These are phyloP conservation scores for Bedellia somnulentella DNA, from an alignment of 2,888 invertebrate species.

Conservation along the genomic window DNA sequence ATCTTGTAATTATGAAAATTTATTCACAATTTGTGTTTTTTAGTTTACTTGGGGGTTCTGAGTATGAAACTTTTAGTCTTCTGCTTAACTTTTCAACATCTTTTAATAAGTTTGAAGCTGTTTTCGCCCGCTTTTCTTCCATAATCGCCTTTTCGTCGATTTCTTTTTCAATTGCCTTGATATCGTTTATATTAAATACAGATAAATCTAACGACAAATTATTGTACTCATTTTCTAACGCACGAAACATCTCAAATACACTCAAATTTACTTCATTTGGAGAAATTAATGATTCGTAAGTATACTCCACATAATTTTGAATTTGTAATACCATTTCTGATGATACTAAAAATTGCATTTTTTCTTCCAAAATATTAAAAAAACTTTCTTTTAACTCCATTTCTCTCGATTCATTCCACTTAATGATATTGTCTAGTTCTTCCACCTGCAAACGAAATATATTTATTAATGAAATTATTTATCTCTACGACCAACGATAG, in stretches of 20 bases:
- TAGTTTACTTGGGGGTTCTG: conserved; percentile 29
- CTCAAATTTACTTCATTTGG: conserved; percentile 63
- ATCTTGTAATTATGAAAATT: too few species aligned
- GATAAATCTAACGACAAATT: conserved; percentile 39
- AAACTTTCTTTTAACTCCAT: conserved; percentile 35
- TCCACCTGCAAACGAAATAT: conserved; percentile 22
- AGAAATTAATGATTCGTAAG: conserved; percentile 64
- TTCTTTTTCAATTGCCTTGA: conserved; percentile 39
- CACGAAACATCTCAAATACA: conserved; percentile 62
- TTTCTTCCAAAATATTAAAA: conserved; percentile 31
- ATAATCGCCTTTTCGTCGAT: conserved; percentile 29
- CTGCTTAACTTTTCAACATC: conserved; percentile 41
- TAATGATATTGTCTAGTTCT: conserved; percentile 27
- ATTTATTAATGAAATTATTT: too few species aligned
- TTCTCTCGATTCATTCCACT: conserved; percentile 28
- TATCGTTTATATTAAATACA: conserved; percentile 28
- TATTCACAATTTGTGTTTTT: too few species aligned
- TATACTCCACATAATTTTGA: conserved; percentile 66
- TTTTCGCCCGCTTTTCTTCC: conserved; percentile 31
- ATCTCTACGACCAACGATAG: too few species aligned
- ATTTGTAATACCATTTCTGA: conserved; percentile 63
- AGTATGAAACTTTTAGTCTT: conserved; percentile 35
- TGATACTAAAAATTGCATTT: conserved; percentile 57
- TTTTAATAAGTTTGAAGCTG: conserved; percentile 34
- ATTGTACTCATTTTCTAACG: conserved; percentile 57